phyloP scores from a whole-genome alignment of 2,797 vertebrate species.

The Linurgus olivaceus region DNA sequence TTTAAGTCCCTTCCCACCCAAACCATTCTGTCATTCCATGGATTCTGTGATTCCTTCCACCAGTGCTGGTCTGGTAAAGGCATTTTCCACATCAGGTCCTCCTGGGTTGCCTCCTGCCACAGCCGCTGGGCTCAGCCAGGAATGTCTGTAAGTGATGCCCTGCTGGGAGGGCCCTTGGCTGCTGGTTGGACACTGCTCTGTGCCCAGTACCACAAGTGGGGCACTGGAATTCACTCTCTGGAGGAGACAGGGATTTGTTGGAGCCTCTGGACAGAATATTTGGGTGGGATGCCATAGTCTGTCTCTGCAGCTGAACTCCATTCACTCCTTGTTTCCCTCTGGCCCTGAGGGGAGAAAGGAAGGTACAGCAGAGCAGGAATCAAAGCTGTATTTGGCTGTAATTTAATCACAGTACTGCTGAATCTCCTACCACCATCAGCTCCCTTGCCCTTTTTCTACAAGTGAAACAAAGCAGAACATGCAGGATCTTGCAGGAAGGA shows the following conservation, averaged over 20 bases:
- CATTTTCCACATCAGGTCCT: not conserved
- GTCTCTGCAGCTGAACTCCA: not conserved
- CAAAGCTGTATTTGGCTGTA: not conserved
- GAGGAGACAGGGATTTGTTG: accelerated
- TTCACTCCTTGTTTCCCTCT: not conserved
- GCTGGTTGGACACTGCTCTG: not conserved
- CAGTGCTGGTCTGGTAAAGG: not conserved
- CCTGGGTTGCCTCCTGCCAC: not conserved
- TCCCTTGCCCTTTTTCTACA: not conserved
- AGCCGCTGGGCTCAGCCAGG: not conserved
- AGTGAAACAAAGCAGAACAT: not conserved
- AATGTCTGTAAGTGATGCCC: not conserved
- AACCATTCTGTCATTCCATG: not conserved
- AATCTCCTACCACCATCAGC: not conserved
- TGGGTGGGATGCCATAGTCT: not conserved
- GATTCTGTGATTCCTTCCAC: not conserved
- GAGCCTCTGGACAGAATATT: not conserved
- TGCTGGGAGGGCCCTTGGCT: not conserved
- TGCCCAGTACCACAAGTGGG: not conserved
- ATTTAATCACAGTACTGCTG: not conserved
- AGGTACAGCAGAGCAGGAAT: not conserved
- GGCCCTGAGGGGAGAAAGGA: not conserved
- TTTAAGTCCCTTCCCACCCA: not conserved
- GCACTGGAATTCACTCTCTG: not conserved
- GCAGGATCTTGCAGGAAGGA: not conserved